These are phyloP conservation scores for Neopelma chrysocephalum DNA, from an alignment of 2,797 vertebrate genomes.

Conservation along the genomic window DNA sequence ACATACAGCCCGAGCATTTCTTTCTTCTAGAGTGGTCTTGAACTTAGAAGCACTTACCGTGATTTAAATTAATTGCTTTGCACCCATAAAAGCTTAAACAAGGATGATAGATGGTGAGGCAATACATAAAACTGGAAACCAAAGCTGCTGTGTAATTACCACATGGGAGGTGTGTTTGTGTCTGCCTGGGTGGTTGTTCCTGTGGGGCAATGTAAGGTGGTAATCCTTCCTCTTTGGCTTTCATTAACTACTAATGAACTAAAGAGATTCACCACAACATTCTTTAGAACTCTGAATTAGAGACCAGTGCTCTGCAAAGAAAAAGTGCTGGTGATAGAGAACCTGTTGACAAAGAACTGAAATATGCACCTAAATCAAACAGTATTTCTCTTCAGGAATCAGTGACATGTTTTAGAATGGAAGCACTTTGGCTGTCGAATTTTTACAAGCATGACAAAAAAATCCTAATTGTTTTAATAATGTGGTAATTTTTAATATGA, in stretches of 20 bases:
- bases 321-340: background rate
- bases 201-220: background rate
- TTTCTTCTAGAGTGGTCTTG: background rate
- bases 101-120: background rate
- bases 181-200: slow-evolving; percentile 11
- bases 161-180: background rate
- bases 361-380: background rate
- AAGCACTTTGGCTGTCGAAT: background rate
- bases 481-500: background rate
- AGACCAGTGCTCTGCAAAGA: background rate
- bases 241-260: background rate
- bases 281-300: background rate
- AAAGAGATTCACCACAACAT: background rate
- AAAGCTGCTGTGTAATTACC: background rate
- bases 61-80: background rate
- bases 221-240: background rate
- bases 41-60: background rate
- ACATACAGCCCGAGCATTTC: background rate
- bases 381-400: background rate
- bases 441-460: background rate
- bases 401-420: background rate
- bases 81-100: background rate
- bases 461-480: background rate
- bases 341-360: background rate
- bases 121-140: background rate